Evolutionary conservation across 2,797 vertebrate genomes (phyloP).

Genomic region (Oreortyx pictus): DNA sequence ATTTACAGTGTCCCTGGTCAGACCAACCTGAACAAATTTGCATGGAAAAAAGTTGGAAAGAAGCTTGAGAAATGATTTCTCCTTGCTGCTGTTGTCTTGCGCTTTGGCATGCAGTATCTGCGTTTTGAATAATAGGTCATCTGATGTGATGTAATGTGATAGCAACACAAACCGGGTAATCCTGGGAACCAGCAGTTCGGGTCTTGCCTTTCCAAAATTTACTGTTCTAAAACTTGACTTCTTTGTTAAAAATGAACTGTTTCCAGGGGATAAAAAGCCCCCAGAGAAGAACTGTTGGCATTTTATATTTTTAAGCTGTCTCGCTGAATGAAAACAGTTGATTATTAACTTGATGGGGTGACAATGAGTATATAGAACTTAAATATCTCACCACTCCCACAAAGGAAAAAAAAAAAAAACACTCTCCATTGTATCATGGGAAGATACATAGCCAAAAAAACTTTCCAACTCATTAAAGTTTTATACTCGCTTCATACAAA

Average conservation of each 20-base stretch:
- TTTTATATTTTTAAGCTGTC: constrained; percentile 66
- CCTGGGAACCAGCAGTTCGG: constrained; percentile 60
- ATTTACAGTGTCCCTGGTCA: neutral
- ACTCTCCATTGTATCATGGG: constrained; percentile 64
- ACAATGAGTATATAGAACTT: constrained; percentile 66
- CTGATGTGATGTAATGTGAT: constrained; percentile 16
- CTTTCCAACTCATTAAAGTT: constrained; percentile 70
- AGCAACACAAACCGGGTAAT: constrained; percentile 32
- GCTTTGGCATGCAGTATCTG: neutral
- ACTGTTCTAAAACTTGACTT: constrained; percentile 52
- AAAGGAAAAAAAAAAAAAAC: neutral
- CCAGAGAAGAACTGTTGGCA: constrained; percentile 63
- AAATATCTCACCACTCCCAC: constrained; percentile 67
- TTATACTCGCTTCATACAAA: constrained; percentile 63
- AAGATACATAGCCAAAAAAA: constrained; percentile 64
- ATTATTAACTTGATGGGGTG: constrained; percentile 63
- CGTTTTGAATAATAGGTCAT: constrained; percentile 3
- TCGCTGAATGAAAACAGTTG: constrained; percentile 58
- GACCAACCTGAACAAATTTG: neutral
- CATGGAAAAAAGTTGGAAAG: neutral
- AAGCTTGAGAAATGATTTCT: constrained; percentile 53
- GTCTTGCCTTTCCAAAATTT: constrained; percentile 51
- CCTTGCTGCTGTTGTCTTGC: neutral
- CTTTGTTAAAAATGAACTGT: constrained; percentile 63
- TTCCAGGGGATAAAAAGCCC: constrained; percentile 56